phyloP scores from a whole-genome alignment of 2,888 invertebrate species.

The Melangyna quadrimaculata region DNA sequence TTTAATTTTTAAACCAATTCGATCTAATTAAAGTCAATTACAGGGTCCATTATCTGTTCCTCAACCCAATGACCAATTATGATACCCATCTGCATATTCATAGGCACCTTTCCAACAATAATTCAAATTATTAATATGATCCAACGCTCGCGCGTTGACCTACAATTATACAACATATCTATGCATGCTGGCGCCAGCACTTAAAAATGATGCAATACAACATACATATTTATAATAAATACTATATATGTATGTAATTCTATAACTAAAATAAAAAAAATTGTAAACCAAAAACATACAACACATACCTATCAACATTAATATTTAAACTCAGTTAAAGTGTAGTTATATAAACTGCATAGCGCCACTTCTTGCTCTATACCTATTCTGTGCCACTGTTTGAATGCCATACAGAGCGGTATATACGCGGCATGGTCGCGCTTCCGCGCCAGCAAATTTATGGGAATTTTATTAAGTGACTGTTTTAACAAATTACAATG shows the following conservation, averaged over 20 bases:
- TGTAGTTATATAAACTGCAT: constrained; percentile 18
- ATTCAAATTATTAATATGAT: constrained; percentile 12
- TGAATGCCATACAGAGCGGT: constrained; percentile 28
- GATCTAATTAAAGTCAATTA: constrained; percentile 59
- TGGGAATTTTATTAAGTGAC: constrained; percentile 74
- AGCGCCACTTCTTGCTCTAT: constrained; percentile 42
- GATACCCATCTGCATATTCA: not conserved
- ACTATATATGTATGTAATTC: not conserved
- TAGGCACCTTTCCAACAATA: not conserved
- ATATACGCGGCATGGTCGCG: constrained; percentile 44
- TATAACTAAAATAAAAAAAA: constrained; percentile 26
- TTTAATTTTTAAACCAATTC: constrained; percentile 49
- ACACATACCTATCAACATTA: constrained; percentile 12
- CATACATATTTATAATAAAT: not conserved
- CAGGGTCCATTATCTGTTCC: constrained; percentile 51
- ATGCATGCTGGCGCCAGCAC: constrained; percentile 45
- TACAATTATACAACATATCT: constrained; percentile 10
- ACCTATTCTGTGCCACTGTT: constrained; percentile 51
- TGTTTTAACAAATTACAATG: constrained; percentile 73
- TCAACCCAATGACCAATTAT: constrained; percentile 56
- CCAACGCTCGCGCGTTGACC: constrained; percentile 29
- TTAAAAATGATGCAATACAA: constrained; percentile 44
- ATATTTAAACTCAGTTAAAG: constrained; percentile 20
- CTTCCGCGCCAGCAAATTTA: constrained; percentile 73
- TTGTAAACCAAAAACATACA: constrained; percentile 5